Evolutionary conservation across 2,113 vertebrate genomes (phyloP).

Genomic region (Pao palembangensis): DNA sequence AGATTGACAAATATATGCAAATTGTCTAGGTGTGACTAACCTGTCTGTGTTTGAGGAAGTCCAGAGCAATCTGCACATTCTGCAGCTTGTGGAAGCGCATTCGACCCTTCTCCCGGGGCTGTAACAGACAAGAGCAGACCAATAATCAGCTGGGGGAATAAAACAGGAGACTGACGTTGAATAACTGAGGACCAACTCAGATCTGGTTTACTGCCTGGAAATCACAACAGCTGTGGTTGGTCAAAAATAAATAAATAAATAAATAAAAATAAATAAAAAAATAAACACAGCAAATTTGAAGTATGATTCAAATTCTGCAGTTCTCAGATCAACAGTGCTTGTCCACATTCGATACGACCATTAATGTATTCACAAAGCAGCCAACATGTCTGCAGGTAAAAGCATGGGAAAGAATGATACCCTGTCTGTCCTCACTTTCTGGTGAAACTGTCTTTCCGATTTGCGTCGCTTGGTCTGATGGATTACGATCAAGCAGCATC

Average conservation of each 20-base stretch:
- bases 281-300: conserved; percentile 50
- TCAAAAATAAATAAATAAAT: conserved; percentile 6
- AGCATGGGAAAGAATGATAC: conserved; percentile 49
- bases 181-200: conserved; percentile 4
- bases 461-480: neutral
- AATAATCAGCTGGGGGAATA: conserved; percentile 3
- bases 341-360: conserved; percentile 10
- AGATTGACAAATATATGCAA: neutral
- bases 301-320: conserved; percentile 35
- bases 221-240: conserved; percentile 33
- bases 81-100: conserved; percentile 98
- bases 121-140: conserved; percentile 15
- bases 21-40: conserved; percentile 52
- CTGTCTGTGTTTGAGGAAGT: conserved; percentile 94
- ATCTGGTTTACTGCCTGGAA: neutral
- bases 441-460: neutral
- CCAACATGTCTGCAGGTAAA: conserved; percentile 45
- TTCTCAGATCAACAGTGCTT: conserved; percentile 15
- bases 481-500: neutral
- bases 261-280: conserved; percentile 15
- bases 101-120: conserved; percentile 94
- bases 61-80: conserved; percentile 96
- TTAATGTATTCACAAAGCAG: conserved; percentile 35
- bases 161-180: neutral
- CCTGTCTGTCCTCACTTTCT: no score